A percentile compares a stretch with the other conserved stretches of the same genome.
Evolutionary conservation across 2,888 invertebrate genomes (phyloP).

Genomic region (Punctoribates punctum): DNA sequence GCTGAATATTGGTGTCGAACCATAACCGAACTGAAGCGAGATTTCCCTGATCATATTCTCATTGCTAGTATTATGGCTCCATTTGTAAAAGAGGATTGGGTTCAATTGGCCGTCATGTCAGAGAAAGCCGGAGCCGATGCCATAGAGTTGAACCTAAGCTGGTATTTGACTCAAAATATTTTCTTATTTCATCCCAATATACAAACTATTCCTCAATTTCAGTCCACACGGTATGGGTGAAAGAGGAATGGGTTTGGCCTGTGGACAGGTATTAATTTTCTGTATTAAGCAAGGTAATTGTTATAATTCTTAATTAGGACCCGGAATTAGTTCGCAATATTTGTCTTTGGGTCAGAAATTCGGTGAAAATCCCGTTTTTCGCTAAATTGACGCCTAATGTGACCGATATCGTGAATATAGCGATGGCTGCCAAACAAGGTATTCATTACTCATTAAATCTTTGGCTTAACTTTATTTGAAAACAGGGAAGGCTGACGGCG

Average conservation of each 20-base stretch:
- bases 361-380: conserved; percentile 90
- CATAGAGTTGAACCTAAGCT: conserved; percentile 77
- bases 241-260: conserved; percentile 95
- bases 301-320: conserved; percentile 60
- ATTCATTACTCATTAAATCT: conserved; percentile 12
- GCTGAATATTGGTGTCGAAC: conserved; percentile 88
- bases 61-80: conserved; percentile 96
- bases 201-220: conserved; percentile 57
- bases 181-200: background rate
- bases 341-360: conserved; percentile 79
- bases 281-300: background rate
- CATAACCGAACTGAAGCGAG: conserved; percentile 78
- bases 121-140: conserved; percentile 86
- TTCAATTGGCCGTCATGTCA: conserved; percentile 69
- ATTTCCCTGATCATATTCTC: conserved; percentile 84
- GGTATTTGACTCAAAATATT: conserved; percentile 7
- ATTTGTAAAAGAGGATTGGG: conserved; percentile 83
- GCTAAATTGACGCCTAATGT: conserved; percentile 97
- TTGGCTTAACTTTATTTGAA: background rate
- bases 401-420: conserved; percentile 84
- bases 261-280: conserved; percentile 81
- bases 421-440: conserved; percentile 83
- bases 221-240: conserved; percentile 99
- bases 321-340: conserved; percentile 63
- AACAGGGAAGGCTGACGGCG: conserved; percentile 80